Evolutionary conservation across 1,140 invertebrate genomes (phyloP), one percentile per base, ranked within the genome.

Genomic region (Solenopsis fugax): DNA sequence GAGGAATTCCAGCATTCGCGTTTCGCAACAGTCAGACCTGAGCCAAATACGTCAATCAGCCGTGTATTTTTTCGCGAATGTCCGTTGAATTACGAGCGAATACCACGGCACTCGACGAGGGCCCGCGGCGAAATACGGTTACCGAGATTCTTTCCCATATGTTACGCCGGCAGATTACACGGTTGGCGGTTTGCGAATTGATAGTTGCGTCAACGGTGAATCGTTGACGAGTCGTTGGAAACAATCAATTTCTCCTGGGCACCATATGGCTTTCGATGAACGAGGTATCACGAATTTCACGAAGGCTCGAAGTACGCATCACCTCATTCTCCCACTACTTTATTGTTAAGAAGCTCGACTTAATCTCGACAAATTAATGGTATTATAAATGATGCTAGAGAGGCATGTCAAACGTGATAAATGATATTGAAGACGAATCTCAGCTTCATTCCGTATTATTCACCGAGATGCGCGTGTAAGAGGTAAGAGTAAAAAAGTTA

Each of bases 41-140:
- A 82, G 80, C 80, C 80, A 54, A 82, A 82, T 82, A 82, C 80
- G 80, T 82, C 80, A 82, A 82, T 82, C 80, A 82, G 37, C n/a
- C 24, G 54, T 6, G 7, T 21, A 84, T 84, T 73, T 84, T 75
- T 73, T 81, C 64, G 12, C 41, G 69, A 75, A 60, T 45, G 5
- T 34, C 24, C 67, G 80, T 73, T 73, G 80, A 84, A 84, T 84
- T 60, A 73, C 54, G 69, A 82, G 67, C 41, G 52, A 34, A 54
- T 24, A 82, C 37, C 24, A 48, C 78, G 37, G 50, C 34, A 54
- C 21, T 71, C 65, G 50, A 21, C 37, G 37, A 58, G 9, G 54
- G 67, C 69, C 80, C 41, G 54, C 69, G 80, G 80, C 69, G 41
- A 50, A 60, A 75, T 84, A 84, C 69, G 80, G 24, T 84, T 75